These are phyloP conservation scores for Lycocorax pyrrhopterus DNA, from an alignment of 2,113 vertebrate species.

Conservation along the genomic window DNA sequence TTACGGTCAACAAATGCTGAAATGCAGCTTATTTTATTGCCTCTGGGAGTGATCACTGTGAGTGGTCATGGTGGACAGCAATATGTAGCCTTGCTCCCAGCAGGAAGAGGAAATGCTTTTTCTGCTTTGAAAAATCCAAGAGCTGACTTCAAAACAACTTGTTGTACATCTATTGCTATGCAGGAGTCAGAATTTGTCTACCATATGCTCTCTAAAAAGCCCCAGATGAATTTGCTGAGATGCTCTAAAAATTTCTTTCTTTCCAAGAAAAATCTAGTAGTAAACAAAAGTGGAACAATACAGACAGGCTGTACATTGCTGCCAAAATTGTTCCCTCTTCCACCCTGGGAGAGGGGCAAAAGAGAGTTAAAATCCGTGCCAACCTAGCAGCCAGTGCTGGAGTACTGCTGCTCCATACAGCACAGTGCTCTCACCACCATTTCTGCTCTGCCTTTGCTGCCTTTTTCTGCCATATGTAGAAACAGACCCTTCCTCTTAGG, in stretches of 20 bases:
- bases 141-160: not conserved
- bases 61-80: not conserved
- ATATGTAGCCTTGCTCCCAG: not conserved
- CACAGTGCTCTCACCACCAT: not conserved
- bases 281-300: not conserved
- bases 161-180: not conserved
- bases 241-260: not conserved
- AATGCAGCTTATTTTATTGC: constrained; percentile 1
- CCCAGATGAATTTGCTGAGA: not conserved
- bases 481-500: not conserved
- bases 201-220: not conserved
- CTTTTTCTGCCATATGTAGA: not conserved
- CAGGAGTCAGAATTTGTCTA: not conserved
- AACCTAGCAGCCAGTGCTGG: not conserved
- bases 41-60: not conserved
- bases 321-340: not conserved
- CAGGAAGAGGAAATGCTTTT: not conserved
- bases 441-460: not conserved
- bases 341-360: not conserved
- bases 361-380: not conserved
- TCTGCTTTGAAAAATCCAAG: not conserved
- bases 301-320: not conserved
- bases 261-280: not conserved
- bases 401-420: not conserved
- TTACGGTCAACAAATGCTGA: constrained; percentile 25